Base-by-base conservation (phyloP, 1,140 invertebrate genomes). In the Caerostris darwini region DNA sequence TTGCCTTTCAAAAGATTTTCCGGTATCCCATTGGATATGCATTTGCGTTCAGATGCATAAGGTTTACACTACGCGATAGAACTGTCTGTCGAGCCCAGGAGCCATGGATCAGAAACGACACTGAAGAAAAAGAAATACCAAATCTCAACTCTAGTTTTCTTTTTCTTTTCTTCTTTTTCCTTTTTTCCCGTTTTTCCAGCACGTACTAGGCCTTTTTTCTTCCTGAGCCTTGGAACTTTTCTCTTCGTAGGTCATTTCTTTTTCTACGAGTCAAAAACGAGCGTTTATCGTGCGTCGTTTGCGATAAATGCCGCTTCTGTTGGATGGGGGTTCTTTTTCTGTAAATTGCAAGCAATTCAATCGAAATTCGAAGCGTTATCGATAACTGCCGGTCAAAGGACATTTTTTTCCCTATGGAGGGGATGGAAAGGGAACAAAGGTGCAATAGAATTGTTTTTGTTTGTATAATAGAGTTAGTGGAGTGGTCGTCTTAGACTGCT, bases 271-370 rank as follows among this genome's bases (percentile, higher is more conserved):
- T 93, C 92, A 86, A 93, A 93, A 86, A 93, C 67, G 92, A 87
- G 82, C 92, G 92, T 93, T 93, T 93, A 93, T 93, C 92, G 82
- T 71, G 92, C 92, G 83, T 61, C 83, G 85, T 93, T 93, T 93
- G 92, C 92, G 92, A 93, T 93, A 93, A 93, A 93, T 87, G 92
- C 92, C 83, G 58, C 71, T 81, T 83, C 59, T 56, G 57, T 77
- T 83, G 58, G 81, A 93, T 83, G 61, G 92, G 17, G 71, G 53
- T 93, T 93, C 67, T 93, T 93, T 92, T 93, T 34, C 83, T 58
- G 92, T 93, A 93, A 93, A 93, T 93, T 93, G 92, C 64, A 17
- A 86, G 92, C 92, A 93, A 93, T 93, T 93, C 92, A 93, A 87
- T 93, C 92, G 82, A 93, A 93, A 71, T 93, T 93, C 92, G 92